These are phyloP conservation scores for Peribatodes rhomboidaria DNA, from an alignment of 2,888 invertebrate genomes.

Conservation along the genomic window DNA sequence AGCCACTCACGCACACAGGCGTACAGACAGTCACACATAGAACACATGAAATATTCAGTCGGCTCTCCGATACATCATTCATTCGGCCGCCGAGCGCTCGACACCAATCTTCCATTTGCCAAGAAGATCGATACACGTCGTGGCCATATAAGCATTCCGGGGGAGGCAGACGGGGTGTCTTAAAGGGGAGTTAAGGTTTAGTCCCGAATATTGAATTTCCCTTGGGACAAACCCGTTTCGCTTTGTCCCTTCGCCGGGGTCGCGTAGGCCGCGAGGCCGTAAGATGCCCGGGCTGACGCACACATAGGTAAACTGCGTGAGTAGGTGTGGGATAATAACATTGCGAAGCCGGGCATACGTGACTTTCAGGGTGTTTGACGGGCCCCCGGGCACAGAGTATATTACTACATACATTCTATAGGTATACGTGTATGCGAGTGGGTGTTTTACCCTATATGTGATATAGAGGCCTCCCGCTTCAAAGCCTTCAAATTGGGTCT, in stretches of 20 bases:
- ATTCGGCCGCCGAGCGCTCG: conserved; percentile 84
- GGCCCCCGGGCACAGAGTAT: conserved; percentile 70
- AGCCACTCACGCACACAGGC: conserved; percentile 64
- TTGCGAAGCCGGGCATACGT: conserved; percentile 83
- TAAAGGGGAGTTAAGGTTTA: conserved; percentile 87
- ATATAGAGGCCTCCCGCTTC: conserved; percentile 73
- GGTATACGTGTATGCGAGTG: conserved; percentile 67
- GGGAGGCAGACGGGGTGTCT: conserved; percentile 84
- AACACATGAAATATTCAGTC: conserved; percentile 78
- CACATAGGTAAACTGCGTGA: conserved; percentile 66
- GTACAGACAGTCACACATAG: conserved; percentile 63
- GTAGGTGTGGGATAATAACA: conserved; percentile 85
- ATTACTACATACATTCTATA: conserved; percentile 57
- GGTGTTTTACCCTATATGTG: conserved; percentile 72
- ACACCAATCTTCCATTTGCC: conserved; percentile 87
- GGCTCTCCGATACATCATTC: conserved; percentile 85
- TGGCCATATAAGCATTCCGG: conserved; percentile 87
- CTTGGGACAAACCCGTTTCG: conserved; percentile 87
- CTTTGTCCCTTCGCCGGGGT: conserved; percentile 86
- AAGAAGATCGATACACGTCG: conserved; percentile 86
- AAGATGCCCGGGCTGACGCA: conserved; percentile 76
- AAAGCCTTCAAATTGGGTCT: conserved; percentile 83
- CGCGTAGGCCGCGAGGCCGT: conserved; percentile 77
- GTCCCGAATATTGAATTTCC: conserved; percentile 88
- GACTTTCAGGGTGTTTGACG: conserved; percentile 83